Evolutionary conservation across 2,113 vertebrate genomes (phyloP), one percentile per base, ranked within the genome.

Genomic region (Corythornis vintsioides): DNA sequence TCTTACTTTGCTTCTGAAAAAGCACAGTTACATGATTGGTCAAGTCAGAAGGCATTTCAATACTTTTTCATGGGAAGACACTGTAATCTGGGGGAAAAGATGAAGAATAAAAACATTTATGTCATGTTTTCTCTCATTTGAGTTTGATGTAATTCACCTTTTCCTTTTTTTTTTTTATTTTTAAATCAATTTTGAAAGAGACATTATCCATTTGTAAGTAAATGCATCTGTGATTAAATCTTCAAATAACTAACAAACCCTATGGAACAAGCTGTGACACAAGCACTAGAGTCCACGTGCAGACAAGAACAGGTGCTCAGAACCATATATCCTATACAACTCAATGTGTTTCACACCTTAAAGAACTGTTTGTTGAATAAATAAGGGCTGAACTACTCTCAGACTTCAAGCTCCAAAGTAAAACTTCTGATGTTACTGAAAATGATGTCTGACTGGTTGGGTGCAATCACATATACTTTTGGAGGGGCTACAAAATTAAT

Each of bases 1-100:
- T 84, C 31, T 42, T 7, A 73, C 13, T 59, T 86, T 81, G 7
- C 17, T 81, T 77, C 60, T 63, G 18, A 61, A 53, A 73, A 92
- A 66, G 4, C 18, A 47, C 2, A 60, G 4, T 26, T 65, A 19
- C 2, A 1, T 47, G 29, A 73, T 0, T 38, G 11, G 8, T 48
- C 15, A 90, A 83, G 25, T n/a, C 82, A 70, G 21, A 73, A 47
- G 9, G 6, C 11, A 64, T 78, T 38, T 10, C 38, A 38, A 38
- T 92, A 14, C 38, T 78, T 67, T 89, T 69, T 64, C 26, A 55
- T 8, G 8, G 31, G 11, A 66, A 7, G 20, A 4, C 15, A 83
- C 4, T 52, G 11, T 50, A 67, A 52, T 24, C 35, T 10, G 18
- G 47, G 28, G 4, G 4, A 5, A 31, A 71, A 35, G n/a, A 28